Evolutionary conservation across 2,797 vertebrate genomes (phyloP), one percentile per base, ranked within the genome.

Genomic region (Gymnocypris eckloni): DNA sequence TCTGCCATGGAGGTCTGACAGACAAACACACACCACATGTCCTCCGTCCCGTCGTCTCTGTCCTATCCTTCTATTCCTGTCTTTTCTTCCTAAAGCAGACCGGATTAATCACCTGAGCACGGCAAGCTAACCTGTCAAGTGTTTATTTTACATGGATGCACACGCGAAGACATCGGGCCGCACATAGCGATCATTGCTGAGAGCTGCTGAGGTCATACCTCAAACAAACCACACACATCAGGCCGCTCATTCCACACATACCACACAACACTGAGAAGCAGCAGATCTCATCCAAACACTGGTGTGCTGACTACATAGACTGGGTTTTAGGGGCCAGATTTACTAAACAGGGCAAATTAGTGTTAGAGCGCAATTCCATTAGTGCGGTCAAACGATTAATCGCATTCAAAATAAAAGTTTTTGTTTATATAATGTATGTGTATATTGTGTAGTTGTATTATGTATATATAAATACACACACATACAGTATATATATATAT

Each of bases 241-340:
- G 88, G 89, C 89, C 88, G 86, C 83, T 81, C 91, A 92, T 92
- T 91, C 90, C 91, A 92, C 89, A 79, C 90, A 92, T 92, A 89
- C 90, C 91, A 89, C 84, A 77, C 61, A 48, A 59, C 39, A n/a
- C 48, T 28, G 76, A 56, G 80, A 64, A 16, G 64, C 59, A 59
- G 39, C 22, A 39, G 33, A 18, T 11, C 50, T 43, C 37, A 76
- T 10, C 20, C 61, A 41, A 78, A 61, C 33, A 8, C 22, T 43
- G 6, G 28, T 4, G 28, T 28, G 7, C 25, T 50, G 16, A 33
- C 18, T 22, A 6, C 10, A 54, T 4, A 54, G 10, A 13, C 28
- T 77, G 28, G 20, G 25, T 78, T 61, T 52, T 16, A 43, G 10
- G 33, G 22, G 56, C 3, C 22, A n/a, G 22, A 4, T 59, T 59